phyloP scores from a whole-genome alignment of 2,797 vertebrate species.

The Corythornis leucogaster region DNA sequence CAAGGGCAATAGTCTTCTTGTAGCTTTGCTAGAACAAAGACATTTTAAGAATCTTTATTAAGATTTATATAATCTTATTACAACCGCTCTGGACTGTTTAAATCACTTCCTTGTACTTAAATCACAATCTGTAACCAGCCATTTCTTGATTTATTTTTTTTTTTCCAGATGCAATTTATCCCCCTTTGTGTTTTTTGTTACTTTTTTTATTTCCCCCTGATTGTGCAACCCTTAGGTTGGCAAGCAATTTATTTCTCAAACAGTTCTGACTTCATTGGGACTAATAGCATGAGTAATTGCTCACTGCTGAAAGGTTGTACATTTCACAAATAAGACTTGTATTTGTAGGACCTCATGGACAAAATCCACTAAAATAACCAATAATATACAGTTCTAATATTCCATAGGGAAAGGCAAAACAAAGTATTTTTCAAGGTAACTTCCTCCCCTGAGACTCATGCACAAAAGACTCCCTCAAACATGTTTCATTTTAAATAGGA shows the following conservation, averaged over 20 bases:
- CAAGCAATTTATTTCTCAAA: not conserved
- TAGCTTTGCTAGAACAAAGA: slow-evolving; percentile 53
- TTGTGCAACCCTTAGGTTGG: slow-evolving; percentile 48
- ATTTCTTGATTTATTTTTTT: slow-evolving; percentile 44
- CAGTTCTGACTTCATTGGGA: not conserved
- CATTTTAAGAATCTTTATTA: slow-evolving; percentile 59
- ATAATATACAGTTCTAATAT: not conserved
- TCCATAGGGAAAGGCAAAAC: not conserved
- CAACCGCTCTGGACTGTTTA: slow-evolving; percentile 48
- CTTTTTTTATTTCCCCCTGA: not conserved
- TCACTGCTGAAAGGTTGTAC: not conserved
- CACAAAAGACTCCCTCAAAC: not conserved
- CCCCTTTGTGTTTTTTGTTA: slow-evolving; percentile 6
- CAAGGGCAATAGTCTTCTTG: slow-evolving; percentile 20
- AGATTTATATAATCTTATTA: slow-evolving; percentile 63
- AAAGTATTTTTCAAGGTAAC: not conserved
- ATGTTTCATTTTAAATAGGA: not conserved
- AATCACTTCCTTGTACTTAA: slow-evolving; percentile 66
- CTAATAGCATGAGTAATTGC: not conserved
- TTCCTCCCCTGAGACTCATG: not conserved
- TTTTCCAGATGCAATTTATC: slow-evolving; percentile 27
- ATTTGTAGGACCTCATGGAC: not conserved
- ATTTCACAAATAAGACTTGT: not conserved
- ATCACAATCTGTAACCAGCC: slow-evolving; percentile 49
- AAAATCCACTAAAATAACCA: not conserved